These are phyloP conservation scores for Aphrophora alni DNA, from an alignment of 2,888 invertebrate species.

Conservation along the genomic window DNA sequence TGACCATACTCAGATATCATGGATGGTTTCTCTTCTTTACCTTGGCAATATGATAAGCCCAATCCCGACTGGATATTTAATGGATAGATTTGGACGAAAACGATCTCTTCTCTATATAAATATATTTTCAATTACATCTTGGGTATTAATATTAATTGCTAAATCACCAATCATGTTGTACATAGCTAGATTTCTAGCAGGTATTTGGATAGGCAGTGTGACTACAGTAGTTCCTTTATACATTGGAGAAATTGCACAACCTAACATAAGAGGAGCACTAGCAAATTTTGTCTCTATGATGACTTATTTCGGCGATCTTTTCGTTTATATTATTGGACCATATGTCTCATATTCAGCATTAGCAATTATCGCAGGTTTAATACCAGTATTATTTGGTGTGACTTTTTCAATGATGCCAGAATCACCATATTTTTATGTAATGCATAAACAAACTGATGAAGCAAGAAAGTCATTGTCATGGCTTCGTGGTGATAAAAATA, in stretches of 20 bases:
- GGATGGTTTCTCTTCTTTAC: slow-evolving; percentile 49
- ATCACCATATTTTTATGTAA: slow-evolving; percentile 66
- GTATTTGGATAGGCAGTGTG: slow-evolving; percentile 48
- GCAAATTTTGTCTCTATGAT: slow-evolving; percentile 50
- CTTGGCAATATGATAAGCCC: slow-evolving; percentile 49
- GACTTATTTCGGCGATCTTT: slow-evolving; percentile 48
- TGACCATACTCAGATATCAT: slow-evolving; percentile 44
- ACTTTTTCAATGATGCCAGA: slow-evolving; percentile 66
- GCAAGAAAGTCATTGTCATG: slow-evolving; percentile 55
- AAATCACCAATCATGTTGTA: slow-evolving; percentile 42
- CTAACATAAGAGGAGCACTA: slow-evolving; percentile 48
- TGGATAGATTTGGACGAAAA: slow-evolving; percentile 48
- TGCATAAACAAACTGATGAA: slow-evolving; percentile 59
- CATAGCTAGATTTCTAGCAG: slow-evolving; percentile 47
- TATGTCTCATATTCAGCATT: slow-evolving; percentile 56
- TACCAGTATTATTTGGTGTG: slow-evolving; percentile 61
- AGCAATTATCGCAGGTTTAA: slow-evolving; percentile 57
- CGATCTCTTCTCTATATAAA: slow-evolving; percentile 45
- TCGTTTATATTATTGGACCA: slow-evolving; percentile 47
- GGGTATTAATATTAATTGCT: slow-evolving; percentile 47
- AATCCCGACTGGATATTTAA: slow-evolving; percentile 47
- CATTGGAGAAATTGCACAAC: slow-evolving; percentile 50
- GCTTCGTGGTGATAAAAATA: slow-evolving; percentile 42
- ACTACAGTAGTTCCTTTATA: slow-evolving; percentile 50
- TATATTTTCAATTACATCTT: slow-evolving; percentile 45